A percentile compares a stretch with the other conserved stretches of the same genome.
phyloP scores from a whole-genome alignment of 1,140 invertebrate species.

The Ptiloglossa arizonensis region DNA sequence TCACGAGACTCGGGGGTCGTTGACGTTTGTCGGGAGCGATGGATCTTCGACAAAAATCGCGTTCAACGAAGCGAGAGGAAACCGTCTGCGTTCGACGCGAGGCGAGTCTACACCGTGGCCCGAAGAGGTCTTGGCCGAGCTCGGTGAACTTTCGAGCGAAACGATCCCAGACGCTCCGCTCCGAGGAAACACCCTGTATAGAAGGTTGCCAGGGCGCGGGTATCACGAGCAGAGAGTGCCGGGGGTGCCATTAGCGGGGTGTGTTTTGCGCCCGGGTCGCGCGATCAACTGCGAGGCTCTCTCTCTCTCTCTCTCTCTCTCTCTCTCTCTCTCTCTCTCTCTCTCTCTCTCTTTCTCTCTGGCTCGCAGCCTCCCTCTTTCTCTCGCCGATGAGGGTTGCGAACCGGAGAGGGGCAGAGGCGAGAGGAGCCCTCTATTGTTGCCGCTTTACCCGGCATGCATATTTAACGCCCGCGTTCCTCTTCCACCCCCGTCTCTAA shows the following conservation, averaged over 20 bases:
- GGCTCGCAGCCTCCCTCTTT: background rate
- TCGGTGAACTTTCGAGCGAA: too few relatives aligned
- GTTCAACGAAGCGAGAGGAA: too few relatives aligned
- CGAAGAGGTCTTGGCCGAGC: too few relatives aligned
- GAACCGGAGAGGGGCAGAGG: constrained; percentile 22
- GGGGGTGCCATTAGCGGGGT: constrained; percentile 72
- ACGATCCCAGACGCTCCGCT: too few relatives aligned
- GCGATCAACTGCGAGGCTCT: constrained; percentile 69
- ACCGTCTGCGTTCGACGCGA: too few relatives aligned
- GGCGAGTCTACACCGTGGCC: too few relatives aligned
- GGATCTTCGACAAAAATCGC: too few relatives aligned
- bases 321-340: constrained; percentile 5
- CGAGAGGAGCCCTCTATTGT: constrained; percentile 66
- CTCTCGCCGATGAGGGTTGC: constrained; percentile 28
- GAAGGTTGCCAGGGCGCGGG: constrained; percentile 37
- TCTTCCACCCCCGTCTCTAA: constrained; percentile 20
- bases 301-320: background rate
- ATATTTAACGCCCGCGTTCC: constrained; percentile 71
- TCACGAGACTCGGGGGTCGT: too few relatives aligned
- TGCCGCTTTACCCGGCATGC: constrained; percentile 73
- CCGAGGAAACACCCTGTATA: background rate
- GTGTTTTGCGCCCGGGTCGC: constrained; percentile 72
- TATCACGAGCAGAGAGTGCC: constrained; percentile 66
- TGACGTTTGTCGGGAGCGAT: too few relatives aligned
- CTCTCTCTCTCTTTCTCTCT: constrained; percentile 11